Percentiles rank a stretch among this genome's conserved stretches.
Evolutionary conservation across 2,888 invertebrate genomes (phyloP).

Genomic region (Sinopyrophorus schimmeli): DNA sequence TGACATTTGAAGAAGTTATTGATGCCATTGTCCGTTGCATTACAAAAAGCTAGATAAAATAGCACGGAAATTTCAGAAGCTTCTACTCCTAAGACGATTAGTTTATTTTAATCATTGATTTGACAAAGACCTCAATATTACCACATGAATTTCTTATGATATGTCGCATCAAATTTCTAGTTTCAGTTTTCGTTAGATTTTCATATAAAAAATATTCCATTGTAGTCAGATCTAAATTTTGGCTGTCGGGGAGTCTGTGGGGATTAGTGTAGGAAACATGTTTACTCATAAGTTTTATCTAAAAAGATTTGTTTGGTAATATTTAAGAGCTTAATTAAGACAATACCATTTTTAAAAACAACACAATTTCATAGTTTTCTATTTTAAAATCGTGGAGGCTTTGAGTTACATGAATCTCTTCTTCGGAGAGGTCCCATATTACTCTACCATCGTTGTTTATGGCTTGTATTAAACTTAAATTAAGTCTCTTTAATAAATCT

Average conservation of each 20-base stretch:
- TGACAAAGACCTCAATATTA: constrained; percentile 20
- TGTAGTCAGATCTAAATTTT: constrained; percentile 33
- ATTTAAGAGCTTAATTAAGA: background rate
- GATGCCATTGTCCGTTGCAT: constrained; percentile 40
- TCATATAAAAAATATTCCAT: constrained; percentile 40
- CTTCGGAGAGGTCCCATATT: constrained; percentile 34
- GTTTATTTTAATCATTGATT: background rate
- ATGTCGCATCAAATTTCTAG: constrained; percentile 35
- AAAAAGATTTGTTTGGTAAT: constrained; percentile 11
- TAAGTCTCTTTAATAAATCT: constrained; percentile 38
- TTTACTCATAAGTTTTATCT: constrained; percentile 33
- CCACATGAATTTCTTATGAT: constrained; percentile 40
- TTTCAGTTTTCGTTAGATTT: constrained; percentile 29
- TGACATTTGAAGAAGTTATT: no score
- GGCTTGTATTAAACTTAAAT: constrained; percentile 33
- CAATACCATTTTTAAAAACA: constrained; percentile 30
- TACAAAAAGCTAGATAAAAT: constrained; percentile 44
- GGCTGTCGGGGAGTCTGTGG: constrained; percentile 8
- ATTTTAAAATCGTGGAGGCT: constrained; percentile 23
- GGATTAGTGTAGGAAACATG: constrained; percentile 27
- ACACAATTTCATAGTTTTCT: constrained; percentile 25
- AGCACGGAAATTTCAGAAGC: constrained; percentile 39
- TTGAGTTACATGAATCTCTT: constrained; percentile 6
- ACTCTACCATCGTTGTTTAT: constrained; percentile 30
- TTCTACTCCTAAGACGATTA: constrained; percentile 37